Percentiles rank a stretch among this genome's conserved stretches.
Conservation (phyloP, 2,888 invertebrate genomes). For the Lithophane semibrunnea region DNA sequence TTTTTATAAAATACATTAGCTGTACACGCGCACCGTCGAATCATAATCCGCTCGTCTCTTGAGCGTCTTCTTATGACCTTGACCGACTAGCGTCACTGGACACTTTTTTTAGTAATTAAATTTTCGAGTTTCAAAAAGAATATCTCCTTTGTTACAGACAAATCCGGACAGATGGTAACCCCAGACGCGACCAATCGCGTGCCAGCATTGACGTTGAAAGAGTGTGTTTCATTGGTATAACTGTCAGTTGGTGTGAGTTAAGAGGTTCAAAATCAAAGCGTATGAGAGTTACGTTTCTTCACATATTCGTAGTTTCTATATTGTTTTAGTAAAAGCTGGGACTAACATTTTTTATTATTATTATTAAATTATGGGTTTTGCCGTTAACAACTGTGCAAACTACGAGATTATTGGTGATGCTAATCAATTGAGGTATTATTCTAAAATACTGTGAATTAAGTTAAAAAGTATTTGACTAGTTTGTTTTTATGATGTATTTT, state of each 20-base stretch:
- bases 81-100: neutral
- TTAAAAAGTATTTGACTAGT: constrained; percentile 50
- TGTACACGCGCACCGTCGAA: neutral
- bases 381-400: constrained; percentile 45
- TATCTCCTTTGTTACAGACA: too few species aligned
- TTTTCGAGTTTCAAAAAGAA: neutral
- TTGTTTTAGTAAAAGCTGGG: constrained; percentile 53
- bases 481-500: constrained; percentile 45
- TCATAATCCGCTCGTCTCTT: neutral
- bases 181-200: neutral
- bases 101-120: neutral
- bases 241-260: neutral
- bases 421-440: constrained; percentile 54
- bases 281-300: neutral
- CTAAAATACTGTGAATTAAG: constrained; percentile 54
- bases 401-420: constrained; percentile 57
- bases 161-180: neutral
- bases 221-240: neutral
- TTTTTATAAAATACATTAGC: neutral
- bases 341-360: constrained; percentile 28
- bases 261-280: neutral
- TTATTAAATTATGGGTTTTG: constrained; percentile 25
- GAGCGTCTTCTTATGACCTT: neutral
- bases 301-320: constrained; percentile 29
- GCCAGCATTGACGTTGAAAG: neutral